Percentiles rank a stretch among this genome's conserved stretches.
phyloP scores from a whole-genome alignment of 2,797 vertebrate species.

The Helostoma temminkii region DNA sequence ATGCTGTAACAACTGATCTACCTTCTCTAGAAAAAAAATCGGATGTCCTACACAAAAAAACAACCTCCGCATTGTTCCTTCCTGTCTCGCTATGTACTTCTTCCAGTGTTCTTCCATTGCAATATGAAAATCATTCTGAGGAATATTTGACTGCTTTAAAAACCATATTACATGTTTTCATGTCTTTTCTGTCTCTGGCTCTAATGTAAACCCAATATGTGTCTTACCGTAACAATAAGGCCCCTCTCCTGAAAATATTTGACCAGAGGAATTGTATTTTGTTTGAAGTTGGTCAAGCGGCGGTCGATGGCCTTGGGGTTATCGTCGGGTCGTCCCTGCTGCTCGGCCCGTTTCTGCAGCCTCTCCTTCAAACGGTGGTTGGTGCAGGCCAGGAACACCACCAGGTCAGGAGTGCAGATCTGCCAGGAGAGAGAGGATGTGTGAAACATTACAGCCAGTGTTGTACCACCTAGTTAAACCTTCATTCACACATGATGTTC shows the following conservation, averaged over 20 bases:
- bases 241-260: conserved; percentile 98
- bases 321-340: conserved; percentile 97
- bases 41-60: background rate
- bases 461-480: background rate
- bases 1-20: background rate
- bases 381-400: conserved; percentile 95
- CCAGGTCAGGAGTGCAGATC: conserved; percentile 98
- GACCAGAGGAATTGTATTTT: conserved; percentile 93
- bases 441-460: background rate
- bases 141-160: background rate
- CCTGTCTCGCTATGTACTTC: background rate
- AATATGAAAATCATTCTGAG: background rate
- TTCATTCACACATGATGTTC: no score
- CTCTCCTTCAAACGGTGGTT: conserved; percentile 95
- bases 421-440: conserved; percentile 56
- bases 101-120: background rate
- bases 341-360: conserved; percentile 92
- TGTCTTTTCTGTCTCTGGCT: background rate
- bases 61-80: background rate
- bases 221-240: conserved; percentile 92
- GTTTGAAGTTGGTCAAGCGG: conserved; percentile 95
- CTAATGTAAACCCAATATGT: background rate
- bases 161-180: no score
- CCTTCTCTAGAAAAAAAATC: background rate
- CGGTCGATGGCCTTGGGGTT: conserved; percentile 97